These are phyloP conservation scores for Probosciger aterrimus DNA, from an alignment of 2,113 vertebrate genomes.

Conservation along the genomic window DNA sequence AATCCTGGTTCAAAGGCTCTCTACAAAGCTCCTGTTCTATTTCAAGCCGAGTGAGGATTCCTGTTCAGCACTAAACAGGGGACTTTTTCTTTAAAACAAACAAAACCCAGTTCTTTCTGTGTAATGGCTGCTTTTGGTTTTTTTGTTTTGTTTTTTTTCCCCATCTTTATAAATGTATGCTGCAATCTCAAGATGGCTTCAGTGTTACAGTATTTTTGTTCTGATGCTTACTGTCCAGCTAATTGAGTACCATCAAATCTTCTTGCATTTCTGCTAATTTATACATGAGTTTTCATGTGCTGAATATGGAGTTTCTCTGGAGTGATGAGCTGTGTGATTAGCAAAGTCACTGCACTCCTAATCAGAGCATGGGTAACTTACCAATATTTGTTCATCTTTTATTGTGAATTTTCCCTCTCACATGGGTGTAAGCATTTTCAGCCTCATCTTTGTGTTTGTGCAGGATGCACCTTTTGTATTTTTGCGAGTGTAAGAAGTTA, in stretches of 20 bases:
- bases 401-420: background rate
- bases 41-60: background rate
- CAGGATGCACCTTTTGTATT: background rate
- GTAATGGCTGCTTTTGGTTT: background rate
- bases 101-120: background rate
- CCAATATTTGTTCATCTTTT: background rate
- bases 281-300: background rate
- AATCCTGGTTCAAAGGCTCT: background rate
- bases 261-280: conserved; percentile 32
- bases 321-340: background rate
- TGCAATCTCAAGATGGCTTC: background rate
- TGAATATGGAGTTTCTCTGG: conserved; percentile 26
- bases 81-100: background rate
- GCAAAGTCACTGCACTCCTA: background rate
- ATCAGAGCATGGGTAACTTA: background rate
- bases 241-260: conserved; percentile 29
- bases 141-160: background rate
- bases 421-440: background rate
- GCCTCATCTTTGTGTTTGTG: background rate
- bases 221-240: conserved; percentile 20
- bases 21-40: background rate
- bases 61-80: background rate
- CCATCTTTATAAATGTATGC: background rate
- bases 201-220: background rate
- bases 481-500: background rate